A percentile compares a stretch with the other conserved stretches of the same genome.
phyloP scores from a whole-genome alignment of 2,113 vertebrate genomes.

The Thomomys bottae region DNA sequence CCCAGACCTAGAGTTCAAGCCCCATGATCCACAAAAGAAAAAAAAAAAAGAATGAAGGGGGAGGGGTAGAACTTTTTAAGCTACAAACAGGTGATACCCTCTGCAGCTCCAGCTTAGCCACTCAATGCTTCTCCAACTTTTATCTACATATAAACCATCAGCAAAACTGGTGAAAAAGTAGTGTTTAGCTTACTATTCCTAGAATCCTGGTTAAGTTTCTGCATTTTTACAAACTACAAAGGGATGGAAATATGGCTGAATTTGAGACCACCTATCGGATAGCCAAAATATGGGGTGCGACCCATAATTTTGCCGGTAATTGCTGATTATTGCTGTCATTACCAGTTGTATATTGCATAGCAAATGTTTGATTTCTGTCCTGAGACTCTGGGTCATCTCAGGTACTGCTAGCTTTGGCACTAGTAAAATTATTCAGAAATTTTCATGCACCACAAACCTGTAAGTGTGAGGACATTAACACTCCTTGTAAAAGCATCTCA shows the following conservation, averaged over 20 bases:
- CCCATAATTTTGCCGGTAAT: neutral
- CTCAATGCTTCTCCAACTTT: neutral
- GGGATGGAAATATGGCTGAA: neutral
- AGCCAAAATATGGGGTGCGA: neutral
- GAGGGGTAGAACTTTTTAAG: neutral
- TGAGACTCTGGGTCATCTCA: neutral
- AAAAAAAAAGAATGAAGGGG: neutral
- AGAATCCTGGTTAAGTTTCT: neutral
- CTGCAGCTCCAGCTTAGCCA: neutral
- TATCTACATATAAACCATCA: neutral
- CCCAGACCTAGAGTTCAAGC: too few relatives aligned
- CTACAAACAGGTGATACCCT: neutral
- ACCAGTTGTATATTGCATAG: neutral
- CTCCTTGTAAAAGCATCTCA: neutral
- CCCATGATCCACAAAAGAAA: too few relatives aligned
- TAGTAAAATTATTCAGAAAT: neutral
- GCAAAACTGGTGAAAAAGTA: neutral
- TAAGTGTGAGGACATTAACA: neutral
- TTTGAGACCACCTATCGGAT: neutral
- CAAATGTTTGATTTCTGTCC: neutral
- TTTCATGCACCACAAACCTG: neutral
- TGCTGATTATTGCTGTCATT: neutral
- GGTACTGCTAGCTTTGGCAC: too few relatives aligned
- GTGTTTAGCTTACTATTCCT: neutral
- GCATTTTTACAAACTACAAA: neutral